These are phyloP conservation scores for Apodemia zela DNA, from an alignment of 2,888 invertebrate species.

Conservation along the genomic window DNA sequence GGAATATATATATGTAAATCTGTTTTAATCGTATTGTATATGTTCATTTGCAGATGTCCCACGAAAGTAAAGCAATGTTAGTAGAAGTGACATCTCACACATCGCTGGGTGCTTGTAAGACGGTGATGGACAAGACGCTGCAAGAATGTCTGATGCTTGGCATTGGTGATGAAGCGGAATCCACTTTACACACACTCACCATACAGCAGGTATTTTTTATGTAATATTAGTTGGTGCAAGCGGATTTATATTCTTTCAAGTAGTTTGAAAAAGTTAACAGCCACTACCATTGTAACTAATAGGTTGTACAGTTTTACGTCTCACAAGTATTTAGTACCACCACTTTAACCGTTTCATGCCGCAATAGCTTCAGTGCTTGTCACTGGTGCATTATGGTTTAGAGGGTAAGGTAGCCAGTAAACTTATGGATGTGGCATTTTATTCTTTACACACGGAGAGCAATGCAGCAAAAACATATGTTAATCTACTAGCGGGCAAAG, in stretches of 20 bases:
- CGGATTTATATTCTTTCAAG: background rate
- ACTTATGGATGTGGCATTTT: too few relatives aligned
- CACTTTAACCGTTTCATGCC: too few relatives aligned
- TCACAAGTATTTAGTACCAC: background rate
- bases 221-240: too few relatives aligned
- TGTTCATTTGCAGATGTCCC: slow-evolving; percentile 79
- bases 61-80: slow-evolving; percentile 83
- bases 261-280: background rate
- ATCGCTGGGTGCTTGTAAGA: slow-evolving; percentile 83
- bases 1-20: too few relatives aligned
- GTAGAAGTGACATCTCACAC: slow-evolving; percentile 88
- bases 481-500: too few relatives aligned
- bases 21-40: background rate
- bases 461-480: too few relatives aligned
- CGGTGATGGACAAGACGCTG: slow-evolving; percentile 84
- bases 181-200: slow-evolving; percentile 53
- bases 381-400: too few relatives aligned
- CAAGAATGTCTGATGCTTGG: slow-evolving; percentile 82
- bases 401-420: too few relatives aligned
- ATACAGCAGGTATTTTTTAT: slow-evolving; percentile 57
- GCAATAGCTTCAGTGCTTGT: too few relatives aligned
- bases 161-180: slow-evolving; percentile 54
- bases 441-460: too few relatives aligned
- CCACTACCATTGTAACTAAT: background rate
- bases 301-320: too few relatives aligned